Base-by-base conservation (phyloP, 2,888 invertebrate species). In the Dione vanillae region DNA sequence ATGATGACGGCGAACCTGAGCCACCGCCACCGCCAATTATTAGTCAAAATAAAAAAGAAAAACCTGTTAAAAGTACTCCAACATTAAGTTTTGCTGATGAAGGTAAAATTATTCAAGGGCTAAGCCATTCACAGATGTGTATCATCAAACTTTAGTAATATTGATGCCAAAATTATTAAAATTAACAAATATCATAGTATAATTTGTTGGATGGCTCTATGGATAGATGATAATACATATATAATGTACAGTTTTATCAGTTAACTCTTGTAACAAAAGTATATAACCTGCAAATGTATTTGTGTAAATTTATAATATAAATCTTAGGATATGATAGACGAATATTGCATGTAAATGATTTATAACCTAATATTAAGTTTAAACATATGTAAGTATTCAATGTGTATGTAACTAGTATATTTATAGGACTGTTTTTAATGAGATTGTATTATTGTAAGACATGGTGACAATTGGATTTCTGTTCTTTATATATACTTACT, bases 61-160 rank as follows among this genome's bases (percentile, higher is more conserved):
- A 95, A 78, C 88, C 91, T 51, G 86, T 93, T 77, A 95, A 95
- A 87, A 93, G 93, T 73, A 90, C 94, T 56, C 82, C 91, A 16
- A 91, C 97, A 72, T 94, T 98, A 47, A 98, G 98, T 91, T 98
- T 98, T 85, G 97, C 95, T 76, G 96, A 96, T 81, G 96, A 96
- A 93, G 96, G 92, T 87, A 83, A 77, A 58, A 69, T 54, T 19
- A 27, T 40, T n/a, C 11, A 3, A 27, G 6, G n/a, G 65, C 64
- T 61, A 69, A 68, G 40, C 43, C 35, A 41, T 16, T 62, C 43
- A 40, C 16, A 65, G 41, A 59, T 67, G n/a, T 49, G 49, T 49
- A 49, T 35, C 45, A 47, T 9, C 37, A 35, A 64, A 47, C 19
- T 8, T 14, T 37, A 49, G 47, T 16, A 19, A 37, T 20, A 47